phyloP scores from a whole-genome alignment of 2,797 vertebrate species.

The Pelodytes ibericus region DNA sequence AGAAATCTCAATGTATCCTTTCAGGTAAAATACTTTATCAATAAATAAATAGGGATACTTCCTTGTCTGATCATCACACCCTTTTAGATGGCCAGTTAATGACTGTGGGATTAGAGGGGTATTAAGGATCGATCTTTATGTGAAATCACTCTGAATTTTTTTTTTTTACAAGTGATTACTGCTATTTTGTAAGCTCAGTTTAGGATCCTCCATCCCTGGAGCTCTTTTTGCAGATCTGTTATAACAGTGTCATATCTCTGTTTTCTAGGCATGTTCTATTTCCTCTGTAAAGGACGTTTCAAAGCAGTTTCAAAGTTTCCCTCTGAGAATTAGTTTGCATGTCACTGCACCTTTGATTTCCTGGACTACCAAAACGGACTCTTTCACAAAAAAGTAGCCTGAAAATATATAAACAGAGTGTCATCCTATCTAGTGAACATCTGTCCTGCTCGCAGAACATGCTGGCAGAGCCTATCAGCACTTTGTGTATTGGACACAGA shows the following conservation, averaged over 20 bases:
- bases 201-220: not conserved
- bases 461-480: constrained; percentile 16
- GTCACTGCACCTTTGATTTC: constrained; percentile 4
- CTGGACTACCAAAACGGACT: constrained; percentile 17
- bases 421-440: constrained; percentile 30
- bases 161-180: too few relatives aligned
- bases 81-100: too few relatives aligned
- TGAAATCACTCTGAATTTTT: too few relatives aligned
- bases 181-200: too few relatives aligned
- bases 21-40: too few relatives aligned
- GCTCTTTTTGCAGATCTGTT: not conserved
- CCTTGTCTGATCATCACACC: too few relatives aligned
- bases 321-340: constrained; percentile 12
- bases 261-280: constrained; percentile 8
- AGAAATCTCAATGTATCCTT: too few relatives aligned
- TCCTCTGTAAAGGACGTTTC: not conserved
- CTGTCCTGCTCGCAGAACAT: constrained; percentile 18
- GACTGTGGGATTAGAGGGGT: too few relatives aligned
- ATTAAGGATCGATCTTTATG: too few relatives aligned
- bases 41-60: too few relatives aligned
- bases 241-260: not conserved
- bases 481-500: not conserved
- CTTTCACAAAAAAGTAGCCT: not conserved
- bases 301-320: not conserved
- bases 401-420: constrained; percentile 16